phyloP scores from a whole-genome alignment of 2,113 vertebrate species.

The Indicator maculatus region DNA sequence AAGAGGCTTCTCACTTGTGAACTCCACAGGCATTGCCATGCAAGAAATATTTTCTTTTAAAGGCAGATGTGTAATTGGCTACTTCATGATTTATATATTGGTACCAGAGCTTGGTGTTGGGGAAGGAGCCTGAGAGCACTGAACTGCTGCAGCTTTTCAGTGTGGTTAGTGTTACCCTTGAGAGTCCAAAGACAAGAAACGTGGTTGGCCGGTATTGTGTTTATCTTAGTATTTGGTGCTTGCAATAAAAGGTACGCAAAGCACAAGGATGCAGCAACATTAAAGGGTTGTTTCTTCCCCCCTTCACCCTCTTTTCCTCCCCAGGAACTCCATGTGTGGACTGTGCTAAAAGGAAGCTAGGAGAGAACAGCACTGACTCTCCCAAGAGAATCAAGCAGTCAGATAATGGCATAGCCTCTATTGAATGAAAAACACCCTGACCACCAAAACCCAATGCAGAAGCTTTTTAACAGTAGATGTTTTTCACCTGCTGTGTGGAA shows the following conservation, averaged over 20 bases:
- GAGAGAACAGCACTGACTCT: not conserved
- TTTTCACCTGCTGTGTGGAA: not conserved
- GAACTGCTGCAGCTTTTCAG: not conserved
- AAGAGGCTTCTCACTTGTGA: not conserved
- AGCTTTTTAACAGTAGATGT: not conserved
- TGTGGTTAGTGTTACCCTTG: not conserved
- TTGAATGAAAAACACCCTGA: not conserved
- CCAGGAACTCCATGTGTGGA: conserved; percentile 62
- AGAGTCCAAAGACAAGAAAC: not conserved
- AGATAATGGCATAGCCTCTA: not conserved
- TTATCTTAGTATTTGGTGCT: not conserved
- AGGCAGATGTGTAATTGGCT: not conserved
- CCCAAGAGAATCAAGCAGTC: conserved; percentile 36
- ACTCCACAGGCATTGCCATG: not conserved
- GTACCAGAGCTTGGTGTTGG: not conserved
- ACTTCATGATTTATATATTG: not conserved
- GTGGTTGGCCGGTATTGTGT: not conserved
- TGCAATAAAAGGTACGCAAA: not conserved
- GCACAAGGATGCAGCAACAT: not conserved
- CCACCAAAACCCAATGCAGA: not conserved
- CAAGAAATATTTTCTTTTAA: not conserved
- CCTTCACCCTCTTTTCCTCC: not conserved
- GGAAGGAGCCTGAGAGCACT: not conserved
- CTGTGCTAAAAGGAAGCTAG: conserved; percentile 73
- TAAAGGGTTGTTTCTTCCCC: too few species aligned